A percentile compares a stretch with the other conserved stretches of the same genome.
phyloP scores from a whole-genome alignment of 2,888 invertebrate genomes.

The Aphodius sticticus region DNA sequence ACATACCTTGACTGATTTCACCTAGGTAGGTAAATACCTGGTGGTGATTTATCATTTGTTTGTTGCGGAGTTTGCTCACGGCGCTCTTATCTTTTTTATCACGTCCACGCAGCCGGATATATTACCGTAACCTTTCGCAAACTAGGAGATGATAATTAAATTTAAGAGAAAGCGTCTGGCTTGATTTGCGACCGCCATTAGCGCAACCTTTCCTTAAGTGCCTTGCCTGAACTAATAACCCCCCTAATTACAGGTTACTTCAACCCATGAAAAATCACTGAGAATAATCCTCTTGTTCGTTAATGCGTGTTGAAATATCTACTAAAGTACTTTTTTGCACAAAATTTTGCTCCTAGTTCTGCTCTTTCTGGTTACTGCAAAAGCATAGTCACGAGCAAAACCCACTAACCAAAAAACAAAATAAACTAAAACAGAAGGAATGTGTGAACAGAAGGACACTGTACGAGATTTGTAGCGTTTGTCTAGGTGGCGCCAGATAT shows the following conservation, averaged over 20 bases:
- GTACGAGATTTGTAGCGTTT: neutral
- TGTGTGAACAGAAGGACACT: neutral
- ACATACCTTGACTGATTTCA: neutral
- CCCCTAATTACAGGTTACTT: neutral
- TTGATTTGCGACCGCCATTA: constrained; percentile 4
- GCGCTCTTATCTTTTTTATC: neutral
- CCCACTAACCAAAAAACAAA: neutral
- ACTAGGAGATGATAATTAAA: neutral
- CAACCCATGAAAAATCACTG: neutral
- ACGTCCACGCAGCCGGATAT: neutral
- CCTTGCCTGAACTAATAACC: neutral
- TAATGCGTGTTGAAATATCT: neutral
- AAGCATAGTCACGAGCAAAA: no score
- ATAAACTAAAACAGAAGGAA: neutral
- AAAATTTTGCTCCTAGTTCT: no score
- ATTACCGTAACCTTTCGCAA: neutral
- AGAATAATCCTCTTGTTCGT: neutral
- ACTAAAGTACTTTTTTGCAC: neutral
- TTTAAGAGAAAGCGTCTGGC: neutral
- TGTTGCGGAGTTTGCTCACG: neutral
- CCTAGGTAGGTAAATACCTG: neutral
- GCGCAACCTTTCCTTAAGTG: neutral
- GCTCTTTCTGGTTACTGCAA: no score
- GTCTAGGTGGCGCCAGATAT: neutral
- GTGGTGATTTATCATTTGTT: neutral